Evolutionary conservation across 2,888 invertebrate species (phyloP).

Genomic region (Eulithis testata): DNA sequence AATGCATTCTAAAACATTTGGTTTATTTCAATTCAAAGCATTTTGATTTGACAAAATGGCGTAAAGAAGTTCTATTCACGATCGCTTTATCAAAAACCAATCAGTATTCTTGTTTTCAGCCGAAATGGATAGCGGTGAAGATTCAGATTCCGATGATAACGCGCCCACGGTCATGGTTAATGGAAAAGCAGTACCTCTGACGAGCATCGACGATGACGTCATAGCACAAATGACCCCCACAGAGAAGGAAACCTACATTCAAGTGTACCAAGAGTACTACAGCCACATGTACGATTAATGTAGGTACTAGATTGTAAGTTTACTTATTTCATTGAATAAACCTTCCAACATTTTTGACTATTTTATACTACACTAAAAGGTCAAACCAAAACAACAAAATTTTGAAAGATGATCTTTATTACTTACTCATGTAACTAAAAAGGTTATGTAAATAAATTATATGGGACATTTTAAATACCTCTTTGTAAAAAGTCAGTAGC

Average conservation of each 20-base stretch:
- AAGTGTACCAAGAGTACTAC: slow-evolving; percentile 96
- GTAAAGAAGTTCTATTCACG: too few relatives aligned
- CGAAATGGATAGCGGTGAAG: slow-evolving; percentile 88
- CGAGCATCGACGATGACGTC: slow-evolving; percentile 93
- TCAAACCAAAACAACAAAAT: background rate
- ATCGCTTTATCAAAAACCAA: too few relatives aligned
- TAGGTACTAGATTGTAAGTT: slow-evolving; percentile 37
- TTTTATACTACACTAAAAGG: slow-evolving; percentile 3
- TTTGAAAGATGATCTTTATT: background rate
- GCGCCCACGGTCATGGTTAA: slow-evolving; percentile 93
- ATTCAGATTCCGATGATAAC: slow-evolving; percentile 91
- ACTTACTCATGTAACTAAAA: background rate
- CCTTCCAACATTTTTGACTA: slow-evolving; percentile 7
- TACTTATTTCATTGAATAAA: slow-evolving; percentile 24
- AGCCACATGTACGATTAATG: slow-evolving; percentile 92
- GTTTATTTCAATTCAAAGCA: too few relatives aligned
- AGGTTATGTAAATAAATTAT: background rate
- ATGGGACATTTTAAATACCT: slow-evolving; percentile 9
- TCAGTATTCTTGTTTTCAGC: slow-evolving; percentile 66
- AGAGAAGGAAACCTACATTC: slow-evolving; percentile 97
- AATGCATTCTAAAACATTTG: too few relatives aligned
- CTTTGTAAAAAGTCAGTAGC: slow-evolving; percentile 32
- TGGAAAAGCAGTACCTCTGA: slow-evolving; percentile 90
- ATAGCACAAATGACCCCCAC: slow-evolving; percentile 95
- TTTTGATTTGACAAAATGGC: background rate